phyloP scores from a whole-genome alignment of 2,113 vertebrate genomes.

The zebrafish (Danio rerio) region GRCz12tu NC_133184.1:23977001-23977500 shows the following conservation, averaged over 20 bases:
- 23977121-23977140: slow-evolving; percentile 60
- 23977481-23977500: slow-evolving; percentile 59
- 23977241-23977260: not conserved
- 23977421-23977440: slow-evolving; percentile 67
- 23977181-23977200: slow-evolving; percentile 26
- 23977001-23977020: slow-evolving; percentile 57
- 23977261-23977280: not conserved
- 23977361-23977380: slow-evolving; percentile 63
- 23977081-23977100: slow-evolving; percentile 40
- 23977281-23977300: slow-evolving; percentile 50
- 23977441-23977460: slow-evolving; percentile 64
- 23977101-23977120: slow-evolving; percentile 55
- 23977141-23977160: slow-evolving; percentile 60
- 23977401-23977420: slow-evolving; percentile 63
- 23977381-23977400: slow-evolving; percentile 61
- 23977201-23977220: slow-evolving; percentile 32
- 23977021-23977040: slow-evolving; percentile 57
- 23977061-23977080: slow-evolving; percentile 61
- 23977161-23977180: slow-evolving; percentile 64
- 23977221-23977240: not conserved
- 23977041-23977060: slow-evolving; percentile 53
- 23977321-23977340: slow-evolving; percentile 67
- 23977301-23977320: slow-evolving; percentile 61
- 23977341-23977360: slow-evolving; percentile 66
- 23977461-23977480: slow-evolving; percentile 59